phyloP scores from a whole-genome alignment of 2,113 vertebrate species.

The Progne subis region DNA sequence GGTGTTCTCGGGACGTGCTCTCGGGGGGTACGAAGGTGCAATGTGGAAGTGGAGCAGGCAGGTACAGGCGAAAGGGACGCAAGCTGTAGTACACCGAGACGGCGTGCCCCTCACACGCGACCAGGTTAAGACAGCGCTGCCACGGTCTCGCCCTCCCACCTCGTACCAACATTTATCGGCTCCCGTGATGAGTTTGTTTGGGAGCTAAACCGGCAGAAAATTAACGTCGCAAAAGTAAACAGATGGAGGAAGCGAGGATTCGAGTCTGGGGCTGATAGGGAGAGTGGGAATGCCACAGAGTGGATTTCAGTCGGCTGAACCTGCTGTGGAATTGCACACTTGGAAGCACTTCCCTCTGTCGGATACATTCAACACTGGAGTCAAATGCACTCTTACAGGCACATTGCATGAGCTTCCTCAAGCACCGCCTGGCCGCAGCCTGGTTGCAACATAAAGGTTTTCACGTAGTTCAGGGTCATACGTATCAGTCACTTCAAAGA shows the following conservation, averaged over 20 bases:
- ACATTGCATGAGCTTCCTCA: neutral
- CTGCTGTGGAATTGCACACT: neutral
- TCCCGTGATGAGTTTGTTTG: neutral
- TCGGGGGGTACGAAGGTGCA: neutral
- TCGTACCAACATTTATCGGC: neutral
- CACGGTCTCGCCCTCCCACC: neutral
- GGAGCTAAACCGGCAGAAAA: conserved; percentile 3
- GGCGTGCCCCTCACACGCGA: fast-evolving
- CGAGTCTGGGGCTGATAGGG: neutral
- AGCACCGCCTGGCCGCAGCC: fast-evolving
- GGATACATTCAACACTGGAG: neutral
- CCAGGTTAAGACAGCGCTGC: neutral
- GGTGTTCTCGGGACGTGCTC: neutral
- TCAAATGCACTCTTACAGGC: neutral
- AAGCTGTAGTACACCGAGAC: neutral
- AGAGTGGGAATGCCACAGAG: neutral
- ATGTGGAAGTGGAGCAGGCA: neutral
- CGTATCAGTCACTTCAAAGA: neutral
- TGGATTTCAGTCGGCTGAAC: neutral
- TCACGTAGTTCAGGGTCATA: neutral
- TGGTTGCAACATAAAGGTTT: neutral
- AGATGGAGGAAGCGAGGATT: neutral
- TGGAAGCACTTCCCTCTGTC: neutral
- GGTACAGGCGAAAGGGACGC: neutral
- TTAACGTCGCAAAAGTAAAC: neutral